Conservation (phyloP, 2,113 vertebrate genomes). For the Paratilapia polleni region DNA sequence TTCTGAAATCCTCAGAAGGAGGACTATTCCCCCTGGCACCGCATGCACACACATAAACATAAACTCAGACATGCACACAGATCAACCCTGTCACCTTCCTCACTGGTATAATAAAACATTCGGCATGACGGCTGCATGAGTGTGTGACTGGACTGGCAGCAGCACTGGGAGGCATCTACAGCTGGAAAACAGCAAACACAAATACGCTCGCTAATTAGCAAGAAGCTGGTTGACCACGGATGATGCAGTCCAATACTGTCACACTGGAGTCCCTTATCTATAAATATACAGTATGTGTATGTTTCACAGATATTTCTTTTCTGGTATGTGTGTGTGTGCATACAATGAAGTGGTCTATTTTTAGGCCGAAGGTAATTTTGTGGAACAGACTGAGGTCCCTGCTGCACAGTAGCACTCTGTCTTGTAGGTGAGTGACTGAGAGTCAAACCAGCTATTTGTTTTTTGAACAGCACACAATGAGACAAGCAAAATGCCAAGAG, state of each 20-base stretch:
- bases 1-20: background rate
- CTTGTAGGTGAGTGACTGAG: conserved; percentile 40
- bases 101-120: conserved; percentile 9
- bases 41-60: background rate
- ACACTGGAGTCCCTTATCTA: background rate
- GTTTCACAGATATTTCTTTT: background rate
- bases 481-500: conserved; percentile 33
- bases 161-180: conserved; percentile 31
- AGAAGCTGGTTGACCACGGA: conserved; percentile 34
- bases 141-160: conserved; percentile 12
- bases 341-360: conserved; percentile 58
- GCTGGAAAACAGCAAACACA: conserved; percentile 36
- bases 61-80: background rate
- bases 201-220: conserved; percentile 43
- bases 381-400: conserved; percentile 48
- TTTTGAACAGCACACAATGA: conserved; percentile 16
- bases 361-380: conserved; percentile 57
- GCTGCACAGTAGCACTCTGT: conserved; percentile 42
- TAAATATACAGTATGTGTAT: conserved; percentile 1
- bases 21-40: background rate
- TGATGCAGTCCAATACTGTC: conserved; percentile 32
- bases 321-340: background rate
- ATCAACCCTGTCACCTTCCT: background rate
- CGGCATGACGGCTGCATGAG: conserved; percentile 7
- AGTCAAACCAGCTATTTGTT: conserved; percentile 35